phyloP scores from a whole-genome alignment of 2,113 vertebrate genomes.

The Nymphicus hollandicus region DNA sequence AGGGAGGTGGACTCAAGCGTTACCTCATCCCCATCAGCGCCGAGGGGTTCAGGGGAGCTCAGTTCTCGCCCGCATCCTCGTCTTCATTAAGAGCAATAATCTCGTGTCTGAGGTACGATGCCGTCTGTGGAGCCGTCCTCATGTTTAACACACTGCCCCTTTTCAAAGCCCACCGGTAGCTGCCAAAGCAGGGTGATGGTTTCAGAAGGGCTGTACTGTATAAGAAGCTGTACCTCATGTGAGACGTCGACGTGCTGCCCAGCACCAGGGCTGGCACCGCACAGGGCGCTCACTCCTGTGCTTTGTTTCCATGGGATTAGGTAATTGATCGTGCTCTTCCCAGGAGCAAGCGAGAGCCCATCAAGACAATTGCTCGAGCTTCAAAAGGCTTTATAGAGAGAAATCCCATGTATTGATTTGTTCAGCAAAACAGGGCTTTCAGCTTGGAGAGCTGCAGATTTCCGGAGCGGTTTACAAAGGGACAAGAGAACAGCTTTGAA shows the following conservation, averaged over 20 bases:
- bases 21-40: fast-evolving
- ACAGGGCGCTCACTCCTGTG: fast-evolving
- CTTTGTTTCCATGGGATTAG: background rate
- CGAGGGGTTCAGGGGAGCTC: background rate
- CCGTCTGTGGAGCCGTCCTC: background rate
- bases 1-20: background rate
- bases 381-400: background rate
- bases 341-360: background rate
- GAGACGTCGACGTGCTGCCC: fast-evolving
- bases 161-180: fast-evolving
- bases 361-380: background rate
- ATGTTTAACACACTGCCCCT: fast-evolving
- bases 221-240: fast-evolving
- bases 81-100: too few relatives aligned
- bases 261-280: background rate
- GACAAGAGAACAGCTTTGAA: background rate
- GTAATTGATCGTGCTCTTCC: background rate
- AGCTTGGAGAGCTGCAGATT: background rate
- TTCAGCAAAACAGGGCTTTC: background rate
- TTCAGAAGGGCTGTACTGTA: fast-evolving
- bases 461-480: background rate
- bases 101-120: too few relatives aligned
- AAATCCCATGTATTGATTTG: background rate
- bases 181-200: background rate
- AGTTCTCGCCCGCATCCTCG: too few relatives aligned